Evolutionary conservation across 2,888 invertebrate genomes (phyloP), one percentile per base, ranked within the genome.

Genomic region (Oscheius sp.): DNA sequence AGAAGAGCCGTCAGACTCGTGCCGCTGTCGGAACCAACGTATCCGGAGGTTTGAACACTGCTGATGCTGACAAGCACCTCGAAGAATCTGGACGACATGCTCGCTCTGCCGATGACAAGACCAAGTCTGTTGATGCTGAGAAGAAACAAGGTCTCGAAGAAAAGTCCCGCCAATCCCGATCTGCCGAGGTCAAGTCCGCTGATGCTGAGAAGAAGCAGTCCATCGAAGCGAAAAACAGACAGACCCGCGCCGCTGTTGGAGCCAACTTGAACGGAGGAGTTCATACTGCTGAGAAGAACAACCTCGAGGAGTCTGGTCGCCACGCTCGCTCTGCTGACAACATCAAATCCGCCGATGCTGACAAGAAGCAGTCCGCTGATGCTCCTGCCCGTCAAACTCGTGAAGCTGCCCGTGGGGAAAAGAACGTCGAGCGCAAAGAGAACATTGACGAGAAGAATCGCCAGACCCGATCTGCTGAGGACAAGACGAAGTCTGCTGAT

Each of bases 21-120:
- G 42, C 42, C 7, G 42, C 42, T 7, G 42, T 42, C 0, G 42
- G 42, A 42, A 7, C 42, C 42, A 42, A 42, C 42, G 42, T 42
- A 3, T 42, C 42, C 7, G 42, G 42, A 42, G 42, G 42, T 5
- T 42, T 42, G 42, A 42, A 42, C 42, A 53, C n/a, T 53, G 53
- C 29, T 11, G 53, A 53, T 13, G 53, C 53, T 53, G 53, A 53
- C 53, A 53, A 53, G 11, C n/a, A 53, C n/a, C 53, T 21, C n/a
- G 53, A 53, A 11, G 53, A 53, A 21, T 13, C 53, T 53, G 53
- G 11, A 9, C n/a, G 53, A 9, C 53, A 53, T 29, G 53, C 53
- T 29, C 53, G 53, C 11, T 13, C n/a, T 42, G 42, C 42, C 42
- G 42, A 42, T 3, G 11, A 21, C 21, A 21, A 21, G 21, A 21